Evolutionary conservation across 2,113 vertebrate genomes (phyloP).

Genomic region (Etia nguti): DNA sequence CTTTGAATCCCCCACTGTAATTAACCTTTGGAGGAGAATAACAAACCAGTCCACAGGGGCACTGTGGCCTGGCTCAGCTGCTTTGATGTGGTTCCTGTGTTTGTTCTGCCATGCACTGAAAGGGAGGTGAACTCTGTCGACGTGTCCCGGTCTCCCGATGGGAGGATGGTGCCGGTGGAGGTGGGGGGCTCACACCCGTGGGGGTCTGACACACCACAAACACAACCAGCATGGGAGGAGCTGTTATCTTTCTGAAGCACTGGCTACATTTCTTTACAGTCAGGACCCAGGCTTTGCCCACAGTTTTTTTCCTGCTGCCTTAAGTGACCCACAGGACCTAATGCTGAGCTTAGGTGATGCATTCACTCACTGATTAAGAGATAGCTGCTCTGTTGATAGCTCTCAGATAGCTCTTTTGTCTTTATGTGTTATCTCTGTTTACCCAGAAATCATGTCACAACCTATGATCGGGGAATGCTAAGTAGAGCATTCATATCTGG

Average conservation of each 20-base stretch:
- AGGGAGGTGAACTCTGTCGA: slow-evolving; percentile 37
- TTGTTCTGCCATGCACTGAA: slow-evolving; percentile 33
- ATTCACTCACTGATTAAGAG: neutral
- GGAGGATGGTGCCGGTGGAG: neutral
- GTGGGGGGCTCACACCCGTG: neutral
- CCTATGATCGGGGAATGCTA: slow-evolving; percentile 17
- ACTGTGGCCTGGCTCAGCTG: slow-evolving; percentile 14
- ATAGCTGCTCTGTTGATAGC: neutral
- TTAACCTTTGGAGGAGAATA: slow-evolving; percentile 68
- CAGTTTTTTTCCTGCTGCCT: neutral
- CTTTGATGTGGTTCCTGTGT: slow-evolving; percentile 63
- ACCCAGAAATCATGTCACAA: slow-evolving; percentile 15
- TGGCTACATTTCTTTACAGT: neutral
- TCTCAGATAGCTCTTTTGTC: neutral
- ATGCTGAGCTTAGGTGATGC: neutral
- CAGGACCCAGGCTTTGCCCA: neutral
- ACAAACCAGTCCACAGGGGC: slow-evolving; percentile 49
- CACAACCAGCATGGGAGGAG: slow-evolving; percentile 2
- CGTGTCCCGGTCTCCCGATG: slow-evolving; percentile 12
- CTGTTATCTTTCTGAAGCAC: slow-evolving; percentile 37
- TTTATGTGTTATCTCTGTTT: neutral
- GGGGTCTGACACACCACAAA: neutral
- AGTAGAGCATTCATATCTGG: slow-evolving; percentile 27
- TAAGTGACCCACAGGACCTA: neutral
- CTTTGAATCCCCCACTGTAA: slow-evolving; percentile 57